Evolutionary conservation across 2,797 vertebrate genomes (phyloP), one percentile per base, ranked within the genome.

Genomic region (Cossypha niveicapilla): DNA sequence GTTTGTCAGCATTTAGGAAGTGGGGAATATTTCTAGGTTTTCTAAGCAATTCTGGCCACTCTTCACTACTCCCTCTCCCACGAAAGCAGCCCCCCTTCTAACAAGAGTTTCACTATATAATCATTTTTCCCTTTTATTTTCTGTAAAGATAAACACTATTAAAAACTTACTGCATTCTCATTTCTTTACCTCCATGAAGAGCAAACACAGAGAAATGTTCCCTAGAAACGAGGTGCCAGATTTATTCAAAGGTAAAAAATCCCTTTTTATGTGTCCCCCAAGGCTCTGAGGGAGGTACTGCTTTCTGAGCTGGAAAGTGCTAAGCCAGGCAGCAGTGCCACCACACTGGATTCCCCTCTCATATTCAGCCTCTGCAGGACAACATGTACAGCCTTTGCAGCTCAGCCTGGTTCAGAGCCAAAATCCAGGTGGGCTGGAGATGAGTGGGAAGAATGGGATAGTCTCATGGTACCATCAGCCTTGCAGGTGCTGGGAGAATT

Each of bases 181-280:
- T 84, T 86, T 78, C 51, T 92, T 76, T 73, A 81, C 66, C 34
- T 94, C 77, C 60, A 37, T 7, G 25, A 94, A 94, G 56, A 81
- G 44, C 51, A 90, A 86, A 88, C 30, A 88, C 7, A 63, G 37
- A 94, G 42, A 92, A 90, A 95, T 0, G 0, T 9, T 92, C 53
- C 77, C 60, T 79, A 90, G 71, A 92, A 94, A 60, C 0, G 0
- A 88, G 86, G 48, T 3, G 1, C 41, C 0, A 0, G 86, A 67
- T 92, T 92, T 90, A 92, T 60, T 94, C 48, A 90, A 88, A 88
- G 63, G 83, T 73, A 94, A 96, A 85, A 85, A 71, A 62, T 76
- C 41, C 56, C 25, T n/a, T 66, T 94, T 92, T 66, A 90, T 3
- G 12, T 0, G 1, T 81, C 88, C 73, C 71, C 32, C 44, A 91